A percentile compares a stretch with the other conserved stretches of the same genome.
These are phyloP conservation scores for Forbesichthys agassizii DNA, from an alignment of 2,113 vertebrate species.

Conservation along the genomic window DNA sequence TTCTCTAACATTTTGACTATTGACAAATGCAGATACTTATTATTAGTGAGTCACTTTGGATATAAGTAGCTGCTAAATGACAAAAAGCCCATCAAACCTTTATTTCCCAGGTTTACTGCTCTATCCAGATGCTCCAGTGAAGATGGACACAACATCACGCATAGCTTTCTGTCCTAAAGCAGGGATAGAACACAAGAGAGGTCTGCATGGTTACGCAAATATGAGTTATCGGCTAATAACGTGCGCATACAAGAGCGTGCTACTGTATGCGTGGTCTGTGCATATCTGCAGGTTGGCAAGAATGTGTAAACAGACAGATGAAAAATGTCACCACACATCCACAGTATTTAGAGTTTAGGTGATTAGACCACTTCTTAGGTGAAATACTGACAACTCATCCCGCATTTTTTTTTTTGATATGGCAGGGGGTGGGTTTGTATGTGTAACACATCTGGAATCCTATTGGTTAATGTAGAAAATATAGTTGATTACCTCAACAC, in stretches of 20 bases:
- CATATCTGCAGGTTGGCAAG: slow-evolving; percentile 4
- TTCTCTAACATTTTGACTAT: neutral
- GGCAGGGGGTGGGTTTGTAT: neutral
- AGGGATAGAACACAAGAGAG: slow-evolving; percentile 38
- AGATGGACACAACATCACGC: slow-evolving; percentile 68
- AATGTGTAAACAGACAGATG: neutral
- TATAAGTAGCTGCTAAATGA: neutral
- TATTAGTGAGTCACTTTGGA: too few relatives aligned
- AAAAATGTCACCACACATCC: too few relatives aligned
- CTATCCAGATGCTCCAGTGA: slow-evolving; percentile 71
- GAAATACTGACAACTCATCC: too few relatives aligned
- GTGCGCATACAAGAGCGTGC: too few relatives aligned
- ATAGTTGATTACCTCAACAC: too few relatives aligned
- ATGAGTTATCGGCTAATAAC: neutral
- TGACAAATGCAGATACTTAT: too few relatives aligned
- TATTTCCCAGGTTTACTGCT: slow-evolving; percentile 67
- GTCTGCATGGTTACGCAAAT: slow-evolving; percentile 52
- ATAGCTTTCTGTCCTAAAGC: slow-evolving; percentile 59
- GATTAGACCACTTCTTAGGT: too few relatives aligned
- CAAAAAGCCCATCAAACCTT: neutral
- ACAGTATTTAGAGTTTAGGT: too few relatives aligned
- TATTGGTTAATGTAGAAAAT: too few relatives aligned
- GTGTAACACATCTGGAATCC: neutral
- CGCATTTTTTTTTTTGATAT: too few relatives aligned
- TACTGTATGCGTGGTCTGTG: neutral